Evolutionary conservation across 2,888 invertebrate species (phyloP), one percentile per base, ranked within the genome.

Genomic region (Drosophila paramelanica): DNA sequence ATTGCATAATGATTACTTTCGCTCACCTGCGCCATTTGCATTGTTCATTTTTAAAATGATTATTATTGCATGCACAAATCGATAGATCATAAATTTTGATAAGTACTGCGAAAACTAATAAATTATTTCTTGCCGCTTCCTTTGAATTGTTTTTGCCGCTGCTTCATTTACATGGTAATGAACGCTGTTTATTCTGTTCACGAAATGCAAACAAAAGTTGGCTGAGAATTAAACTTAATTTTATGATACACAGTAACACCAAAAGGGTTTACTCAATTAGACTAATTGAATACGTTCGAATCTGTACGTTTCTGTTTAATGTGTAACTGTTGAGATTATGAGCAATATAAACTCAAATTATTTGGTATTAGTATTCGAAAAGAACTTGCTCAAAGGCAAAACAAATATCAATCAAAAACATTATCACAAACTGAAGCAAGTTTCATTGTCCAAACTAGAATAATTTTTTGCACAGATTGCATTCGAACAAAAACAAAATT

Each of bases 61-160:
- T 25, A 46, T 39, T 31, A 50, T 50, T 33, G 43, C 46, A 39
- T 52, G 59, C 55, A 72, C 46, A 75, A 81, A 87, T 84, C 84
- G 67, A 84, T 87, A 64, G 58, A 74, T 87, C 81, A 87, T 78
- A 84, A 84, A 87, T 87, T 77, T 49, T 52, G 73, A 52, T 68
- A 77, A 56, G 60, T 57, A 53, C 56, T 41, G 46, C 56, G 62
- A 62, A 73, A 77, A 49, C 73, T 61, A 61, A 76, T 76, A 77
- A 76, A 65, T 76, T 73, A 76, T 68, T 62, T 45, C 38, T 20
- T 17, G 10, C 47, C 17, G 56, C 56, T 73, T 77, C 76, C 78
- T 77, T 68, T 65, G 17, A 55, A 49, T 59, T 71, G 61, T 71
- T 62, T 33, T 38, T n/a, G 23, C 20, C 11, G 14, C 51, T 43